Evolutionary conservation across 2,888 invertebrate genomes (phyloP).

Genomic region (Bedellia somnulentella): DNA sequence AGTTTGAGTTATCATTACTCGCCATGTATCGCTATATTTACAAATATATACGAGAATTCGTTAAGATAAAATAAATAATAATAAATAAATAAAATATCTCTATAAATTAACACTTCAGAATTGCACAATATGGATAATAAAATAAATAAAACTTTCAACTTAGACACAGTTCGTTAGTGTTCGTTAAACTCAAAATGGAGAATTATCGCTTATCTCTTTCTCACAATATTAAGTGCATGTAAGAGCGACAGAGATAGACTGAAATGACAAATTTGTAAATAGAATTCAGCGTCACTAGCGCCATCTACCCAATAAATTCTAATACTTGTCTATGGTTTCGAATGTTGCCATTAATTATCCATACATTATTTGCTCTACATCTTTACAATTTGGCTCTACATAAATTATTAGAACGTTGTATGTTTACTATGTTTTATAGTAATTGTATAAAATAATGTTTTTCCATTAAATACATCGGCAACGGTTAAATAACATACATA

Average conservation of each 20-base stretch:
- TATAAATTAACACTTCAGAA: slow-evolving; percentile 10
- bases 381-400: too few species aligned
- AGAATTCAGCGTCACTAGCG: slow-evolving; percentile 22
- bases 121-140: slow-evolving; percentile 31
- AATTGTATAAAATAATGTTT: too few species aligned
- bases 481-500: too few species aligned
- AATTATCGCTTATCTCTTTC: slow-evolving; percentile 20
- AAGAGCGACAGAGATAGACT: slow-evolving; percentile 23
- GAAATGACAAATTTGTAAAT: slow-evolving; percentile 21
- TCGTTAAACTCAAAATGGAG: slow-evolving; percentile 51
- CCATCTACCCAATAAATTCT: slow-evolving; percentile 29
- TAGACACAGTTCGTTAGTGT: slow-evolving; percentile 53
- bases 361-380: too few species aligned
- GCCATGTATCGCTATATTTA: slow-evolving; percentile 28
- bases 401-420: too few species aligned
- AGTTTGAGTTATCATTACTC: slow-evolving; percentile 29
- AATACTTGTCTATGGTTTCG: slow-evolving; percentile 20
- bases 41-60: too few species aligned
- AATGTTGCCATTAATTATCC: slow-evolving; percentile 22
- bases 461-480: too few species aligned
- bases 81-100: slow-evolving; percentile 10
- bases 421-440: too few species aligned
- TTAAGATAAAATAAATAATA: slow-evolving; percentile 17
- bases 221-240: slow-evolving; percentile 2
- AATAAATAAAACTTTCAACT: slow-evolving; percentile 31